Evolutionary conservation across 2,888 invertebrate species (phyloP).

Genomic region (Aelia acuminata): DNA sequence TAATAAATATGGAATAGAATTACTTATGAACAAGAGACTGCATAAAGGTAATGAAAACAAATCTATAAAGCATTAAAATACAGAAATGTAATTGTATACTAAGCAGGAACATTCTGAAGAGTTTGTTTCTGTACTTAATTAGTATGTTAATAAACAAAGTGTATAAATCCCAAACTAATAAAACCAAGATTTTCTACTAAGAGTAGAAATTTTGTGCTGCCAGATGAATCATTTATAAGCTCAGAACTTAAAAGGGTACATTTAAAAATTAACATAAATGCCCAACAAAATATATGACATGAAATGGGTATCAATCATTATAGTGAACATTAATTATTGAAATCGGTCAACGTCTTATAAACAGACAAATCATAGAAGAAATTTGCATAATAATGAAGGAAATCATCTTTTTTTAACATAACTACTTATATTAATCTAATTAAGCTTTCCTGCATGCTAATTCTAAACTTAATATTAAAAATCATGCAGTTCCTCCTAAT

Average conservation of each 20-base stretch:
- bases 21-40: not conserved
- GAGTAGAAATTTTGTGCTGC: no score
- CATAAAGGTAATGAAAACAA: not conserved
- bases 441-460: not conserved
- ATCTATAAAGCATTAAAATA: not conserved
- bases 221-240: not conserved
- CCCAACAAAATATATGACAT: not conserved
- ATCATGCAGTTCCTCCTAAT: not conserved
- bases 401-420: not conserved
- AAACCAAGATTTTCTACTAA: not conserved
- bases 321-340: not conserved
- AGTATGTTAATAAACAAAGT: not conserved
- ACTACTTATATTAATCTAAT: not conserved
- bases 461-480: not conserved
- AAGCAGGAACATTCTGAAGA: not conserved
- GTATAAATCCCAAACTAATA: not conserved
- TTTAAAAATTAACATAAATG: not conserved
- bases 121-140: not conserved
- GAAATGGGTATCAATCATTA: not conserved
- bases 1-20: not conserved
- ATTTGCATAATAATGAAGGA: not conserved
- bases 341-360: not conserved
- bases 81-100: not conserved
- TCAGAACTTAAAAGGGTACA: not conserved
- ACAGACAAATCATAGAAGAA: not conserved